Evolutionary conservation across 2,797 vertebrate genomes (phyloP), one percentile per base, ranked within the genome.

Genomic region (Chloroceryle amazona): DNA sequence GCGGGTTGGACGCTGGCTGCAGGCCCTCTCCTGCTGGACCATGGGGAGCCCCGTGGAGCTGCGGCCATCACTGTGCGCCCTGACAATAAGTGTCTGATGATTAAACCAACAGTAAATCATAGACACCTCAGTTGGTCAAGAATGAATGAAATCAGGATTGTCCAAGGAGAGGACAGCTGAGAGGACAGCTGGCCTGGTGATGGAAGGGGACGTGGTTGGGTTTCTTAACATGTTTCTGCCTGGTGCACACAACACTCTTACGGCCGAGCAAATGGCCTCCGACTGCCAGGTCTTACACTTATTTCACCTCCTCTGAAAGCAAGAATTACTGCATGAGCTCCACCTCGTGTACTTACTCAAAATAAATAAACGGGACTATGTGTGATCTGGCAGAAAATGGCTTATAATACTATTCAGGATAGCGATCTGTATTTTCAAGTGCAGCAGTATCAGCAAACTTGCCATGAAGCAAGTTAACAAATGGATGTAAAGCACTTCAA

Each of bases 201-300:
- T 17, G 7, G 29, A 75, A 31, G 63, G 42, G 21, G 23, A 39
- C 29, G 23, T 19, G 4, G 25, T 2, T 8, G 13, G 8, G 31
- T 42, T 61, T 67, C 46, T 41, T 66, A 33, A 41, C 21, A 1
- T 18, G 23, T 13, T 73, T 67, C 49, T 70, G 28, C 18, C 62
- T 22, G 17, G 33, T 44, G 23, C 13, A 11, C 20, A 11, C 6
- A 47, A 10, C 2, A 0, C 42, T 29, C 15, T 37, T 4, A 3
- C 20, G 19, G 57, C 44, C 58, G 33, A 44, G 57, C 37, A 68
- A 63, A 57, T 5, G 29, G n/a, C 21, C 18, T 13, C 29, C 0
- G 1, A 39, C n/a, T 5, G 3, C 6, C 37, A 31, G 23, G 7
- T 63, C 12, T 25, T 46, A 9, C 0, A 1, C 31, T 46, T 13